Conservation (phyloP, 2,888 invertebrate genomes). For the Hypsopygia costalis region DNA sequence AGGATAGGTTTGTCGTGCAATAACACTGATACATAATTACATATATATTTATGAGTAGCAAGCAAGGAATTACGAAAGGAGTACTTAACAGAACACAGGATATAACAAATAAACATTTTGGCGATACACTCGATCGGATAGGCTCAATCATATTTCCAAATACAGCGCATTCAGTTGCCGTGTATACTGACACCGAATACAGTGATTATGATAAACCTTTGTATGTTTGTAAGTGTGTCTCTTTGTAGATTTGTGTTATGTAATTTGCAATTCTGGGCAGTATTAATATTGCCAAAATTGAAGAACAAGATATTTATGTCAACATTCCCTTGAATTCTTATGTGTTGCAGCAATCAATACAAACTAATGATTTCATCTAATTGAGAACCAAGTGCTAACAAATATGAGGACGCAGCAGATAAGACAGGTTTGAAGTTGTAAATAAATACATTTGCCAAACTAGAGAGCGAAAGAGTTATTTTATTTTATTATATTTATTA, state of each 20-base stretch:
- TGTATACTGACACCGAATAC: slow-evolving; percentile 54
- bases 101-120: slow-evolving; percentile 47
- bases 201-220: slow-evolving; percentile 22
- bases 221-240: slow-evolving; percentile 41
- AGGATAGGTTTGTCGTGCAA: slow-evolving; percentile 74
- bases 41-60: slow-evolving; percentile 60
- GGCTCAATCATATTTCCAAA: slow-evolving; percentile 46
- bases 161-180: slow-evolving; percentile 68
- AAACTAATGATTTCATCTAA: slow-evolving; percentile 10
- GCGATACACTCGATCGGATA: slow-evolving; percentile 60
- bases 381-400: slow-evolving; percentile 36
- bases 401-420: slow-evolving; percentile 28
- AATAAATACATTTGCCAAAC: slow-evolving; percentile 24
- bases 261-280: slow-evolving; percentile 34
- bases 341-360: neutral
- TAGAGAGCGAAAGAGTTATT: slow-evolving; percentile 26
- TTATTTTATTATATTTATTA: slow-evolving; percentile 14
- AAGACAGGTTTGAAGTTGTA: slow-evolving; percentile 12
- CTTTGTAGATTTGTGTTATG: slow-evolving; percentile 33
- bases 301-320: neutral
- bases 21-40: slow-evolving; percentile 60
- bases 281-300: slow-evolving; percentile 35
- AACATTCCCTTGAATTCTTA: neutral
- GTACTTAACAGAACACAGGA: slow-evolving; percentile 57
- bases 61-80: slow-evolving; percentile 67